Evolutionary conservation across 2,888 invertebrate genomes (phyloP).

Genomic region (Callyntrura sp.): DNA sequence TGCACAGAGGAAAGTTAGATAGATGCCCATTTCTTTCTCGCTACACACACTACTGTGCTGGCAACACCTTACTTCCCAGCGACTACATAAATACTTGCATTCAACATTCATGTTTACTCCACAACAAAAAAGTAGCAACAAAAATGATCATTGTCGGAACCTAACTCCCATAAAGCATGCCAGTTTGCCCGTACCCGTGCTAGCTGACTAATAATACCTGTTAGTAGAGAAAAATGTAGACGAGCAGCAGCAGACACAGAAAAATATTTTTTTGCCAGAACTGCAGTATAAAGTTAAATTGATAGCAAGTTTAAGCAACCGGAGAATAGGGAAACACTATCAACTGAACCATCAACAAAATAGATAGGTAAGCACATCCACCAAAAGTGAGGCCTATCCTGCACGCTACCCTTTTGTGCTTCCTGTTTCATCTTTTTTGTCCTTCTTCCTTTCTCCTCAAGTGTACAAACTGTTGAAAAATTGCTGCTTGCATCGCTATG

Average conservation of each 20-base stretch:
- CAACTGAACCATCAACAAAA: slow-evolving; percentile 11
- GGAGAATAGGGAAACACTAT: slow-evolving; percentile 17
- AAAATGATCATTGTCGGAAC: background rate
- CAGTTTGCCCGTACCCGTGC: no score
- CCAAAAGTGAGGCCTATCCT: background rate
- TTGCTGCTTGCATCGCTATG: slow-evolving; percentile 47
- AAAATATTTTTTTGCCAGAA: background rate
- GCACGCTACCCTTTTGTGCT: slow-evolving; percentile 7
- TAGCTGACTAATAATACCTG: background rate
- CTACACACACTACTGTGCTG: background rate
- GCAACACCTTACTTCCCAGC: background rate
- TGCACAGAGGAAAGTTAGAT: background rate
- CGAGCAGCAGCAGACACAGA: background rate
- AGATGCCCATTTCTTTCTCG: background rate
- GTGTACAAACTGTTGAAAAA: slow-evolving; percentile 64
- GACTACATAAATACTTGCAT: slow-evolving; percentile 20
- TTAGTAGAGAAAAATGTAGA: background rate
- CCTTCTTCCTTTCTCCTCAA: background rate
- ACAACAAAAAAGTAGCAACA: slow-evolving; percentile 6
- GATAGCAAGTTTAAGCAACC: background rate
- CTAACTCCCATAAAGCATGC: background rate
- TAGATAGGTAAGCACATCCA: background rate
- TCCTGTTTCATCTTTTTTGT: background rate
- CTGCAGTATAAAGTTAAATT: background rate
- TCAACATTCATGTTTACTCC: background rate